Evolutionary conservation across 2,113 vertebrate species (phyloP), one percentile per base, ranked within the genome.

Genomic region (Diadophis punctatus): DNA sequence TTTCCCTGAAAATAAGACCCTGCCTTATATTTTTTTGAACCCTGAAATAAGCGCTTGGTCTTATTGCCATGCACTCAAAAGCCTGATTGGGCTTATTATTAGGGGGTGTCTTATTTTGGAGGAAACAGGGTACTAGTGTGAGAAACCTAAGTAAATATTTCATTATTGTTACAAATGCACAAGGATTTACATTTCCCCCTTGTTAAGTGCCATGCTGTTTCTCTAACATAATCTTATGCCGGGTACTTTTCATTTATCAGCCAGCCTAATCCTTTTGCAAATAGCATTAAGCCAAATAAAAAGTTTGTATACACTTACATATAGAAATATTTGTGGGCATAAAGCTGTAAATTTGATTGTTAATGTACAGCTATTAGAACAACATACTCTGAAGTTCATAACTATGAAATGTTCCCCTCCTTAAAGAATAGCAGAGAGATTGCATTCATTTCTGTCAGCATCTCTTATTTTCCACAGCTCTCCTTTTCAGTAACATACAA

Each of bases 181-280:
- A 80, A 56, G 8, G 39, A 58, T 84, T 80, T 89, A 49, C 48
- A 46, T 14, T 92, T 85, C 0, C 25, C 27, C 52, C 68, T 60
- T 60, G 93, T 86, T 80, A 85, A 58, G 27, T 56, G 22, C n/a
- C 68, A 89, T n/a, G 87, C 51, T 90, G 34, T 91, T 91, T 94
- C 90, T 92, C 87, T n/a, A 92, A 27, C 52, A 89, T 91, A 25
- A 9, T 60, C 63, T 60, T 53, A 51, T 46, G 22, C 90, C 51
- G 86, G 91, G 92, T 93, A 0, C 74, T 60, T 94, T 56, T 68
- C 95, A 90, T 2, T 74, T 74, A 60, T 18, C 88, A 93, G 94
- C 93, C 91, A 30, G 90, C 91, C 93, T 91, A 91, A 95, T 93
- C 74, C 34, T 0, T 92, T 96, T 94, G 92, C 94, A 94, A 95